Conservation (phyloP, 2,888 invertebrate species). For the Sesia bembeciformis region DNA sequence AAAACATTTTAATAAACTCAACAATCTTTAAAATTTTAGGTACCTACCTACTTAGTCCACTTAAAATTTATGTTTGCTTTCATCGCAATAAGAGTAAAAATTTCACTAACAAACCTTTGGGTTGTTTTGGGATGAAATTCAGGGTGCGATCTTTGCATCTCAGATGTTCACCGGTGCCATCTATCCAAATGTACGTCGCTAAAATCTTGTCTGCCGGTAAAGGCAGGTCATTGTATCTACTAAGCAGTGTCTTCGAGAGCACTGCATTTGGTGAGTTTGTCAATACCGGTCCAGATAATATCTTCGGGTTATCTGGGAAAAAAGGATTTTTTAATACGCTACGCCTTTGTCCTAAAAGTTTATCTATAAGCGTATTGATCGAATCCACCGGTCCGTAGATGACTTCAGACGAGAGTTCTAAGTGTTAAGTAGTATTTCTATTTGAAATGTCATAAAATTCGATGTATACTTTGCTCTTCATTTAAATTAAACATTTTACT, state of each 20-base stretch:
- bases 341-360: too few species aligned
- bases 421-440: too few species aligned
- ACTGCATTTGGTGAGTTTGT: slow-evolving; percentile 88
- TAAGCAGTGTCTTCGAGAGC: slow-evolving; percentile 82
- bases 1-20: too few species aligned
- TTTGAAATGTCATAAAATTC: too few species aligned
- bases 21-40: too few species aligned
- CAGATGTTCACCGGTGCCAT: slow-evolving; percentile 90
- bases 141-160: slow-evolving; percentile 92
- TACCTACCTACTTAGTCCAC: too few species aligned
- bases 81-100: neutral
- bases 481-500: too few species aligned
- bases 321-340: neutral
- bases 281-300: slow-evolving; percentile 60
- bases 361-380: too few species aligned
- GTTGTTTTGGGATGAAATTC: slow-evolving; percentile 83
- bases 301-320: slow-evolving; percentile 60
- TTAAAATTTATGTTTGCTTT: too few species aligned
- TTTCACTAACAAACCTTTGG: slow-evolving; percentile 77
- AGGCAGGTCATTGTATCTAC: slow-evolving; percentile 84
- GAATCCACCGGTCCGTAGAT: too few species aligned
- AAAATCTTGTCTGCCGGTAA: slow-evolving; percentile 84
- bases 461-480: too few species aligned
- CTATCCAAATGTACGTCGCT: slow-evolving; percentile 96
- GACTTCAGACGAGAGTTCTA: too few species aligned